These are phyloP conservation scores for Drosophila sordidapex DNA, from an alignment of 2,888 invertebrate species.

Conservation along the genomic window DNA sequence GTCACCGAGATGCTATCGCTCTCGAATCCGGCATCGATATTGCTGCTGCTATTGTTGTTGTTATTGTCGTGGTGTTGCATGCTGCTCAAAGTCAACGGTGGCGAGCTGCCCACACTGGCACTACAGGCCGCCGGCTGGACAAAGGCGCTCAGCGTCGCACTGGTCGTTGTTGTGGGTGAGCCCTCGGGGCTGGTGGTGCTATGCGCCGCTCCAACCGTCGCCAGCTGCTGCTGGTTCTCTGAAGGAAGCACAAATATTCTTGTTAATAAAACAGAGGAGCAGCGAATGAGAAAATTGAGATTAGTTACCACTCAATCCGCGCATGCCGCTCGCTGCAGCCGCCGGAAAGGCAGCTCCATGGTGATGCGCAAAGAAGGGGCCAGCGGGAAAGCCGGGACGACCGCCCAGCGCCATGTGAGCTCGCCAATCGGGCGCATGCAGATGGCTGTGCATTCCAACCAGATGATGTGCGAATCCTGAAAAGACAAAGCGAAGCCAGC, in stretches of 20 bases:
- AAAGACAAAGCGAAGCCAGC: conserved; percentile 3
- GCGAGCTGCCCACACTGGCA: conserved; percentile 82
- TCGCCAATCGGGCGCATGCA: conserved; percentile 88
- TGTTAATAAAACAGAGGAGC: background rate
- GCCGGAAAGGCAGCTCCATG: conserved; percentile 86
- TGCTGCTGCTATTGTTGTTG: conserved; percentile 84
- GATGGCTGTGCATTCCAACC: conserved; percentile 88
- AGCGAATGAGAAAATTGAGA: background rate
- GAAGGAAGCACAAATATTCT: background rate
- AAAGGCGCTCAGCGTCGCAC: conserved; percentile 66
- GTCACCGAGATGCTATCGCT: conserved; percentile 85
- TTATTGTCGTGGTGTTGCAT: conserved; percentile 79
- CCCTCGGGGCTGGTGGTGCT: conserved; percentile 90
- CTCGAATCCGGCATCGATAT: conserved; percentile 84
- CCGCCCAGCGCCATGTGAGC: conserved; percentile 79
- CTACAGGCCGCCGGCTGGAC: conserved; percentile 59
- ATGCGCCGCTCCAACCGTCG: conserved; percentile 86
- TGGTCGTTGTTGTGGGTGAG: conserved; percentile 85
- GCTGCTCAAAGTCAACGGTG: conserved; percentile 75
- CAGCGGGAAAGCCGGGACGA: conserved; percentile 82
- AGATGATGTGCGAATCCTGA: conserved; percentile 91
- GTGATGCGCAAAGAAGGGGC: conserved; percentile 86
- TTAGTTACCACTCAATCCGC: conserved; percentile 79
- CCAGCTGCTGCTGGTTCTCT: conserved; percentile 76
- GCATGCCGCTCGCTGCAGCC: conserved; percentile 86